Evolutionary conservation across 2,797 vertebrate genomes (phyloP), one percentile per base, ranked within the genome.

Genomic region (Thalassophryne amazonica): DNA sequence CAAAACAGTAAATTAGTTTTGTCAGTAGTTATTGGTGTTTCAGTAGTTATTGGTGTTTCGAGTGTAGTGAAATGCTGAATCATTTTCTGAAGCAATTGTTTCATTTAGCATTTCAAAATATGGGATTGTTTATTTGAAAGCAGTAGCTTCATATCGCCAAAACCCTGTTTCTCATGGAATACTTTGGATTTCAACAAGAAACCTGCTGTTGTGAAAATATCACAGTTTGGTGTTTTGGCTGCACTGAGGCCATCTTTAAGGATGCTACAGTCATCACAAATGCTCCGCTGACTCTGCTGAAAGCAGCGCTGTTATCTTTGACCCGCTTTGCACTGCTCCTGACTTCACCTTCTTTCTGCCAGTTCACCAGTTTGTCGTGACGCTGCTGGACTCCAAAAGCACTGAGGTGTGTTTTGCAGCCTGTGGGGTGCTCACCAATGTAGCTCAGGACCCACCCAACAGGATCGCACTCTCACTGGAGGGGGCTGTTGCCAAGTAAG

Each of bases 381-480:
- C 91, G 2, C 86, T 99, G 59, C 89, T 99, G 19, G 95, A 95
- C 81, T 93, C 94, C 11, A 93, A 92, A 83, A 92, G 90, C 58
- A 80, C 87, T 6, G 94, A 97, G 14, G 72, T 97, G 70, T 99
- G 97, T 74, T 95, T 94, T 69, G 93, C 93, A 19, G 94, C 95
- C 65, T 97, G 94, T 39, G 97, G 96, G 22, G 94, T 99, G 63
- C 92, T 99, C 68, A 94, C 93, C 45, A 99, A 99, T 76, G 91
- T 98, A 81, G 91, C 93, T 4, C 80, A 89, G 69, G 92, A 97
- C 60, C 83, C 89, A 42, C 79, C 87, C 38, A 93, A 78, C 71
- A 84, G 90, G 58, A 51, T 25, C 61, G 42, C 86, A 40, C 87
- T 99, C 13, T 86, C 81, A 28, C 81, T 84, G 51, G 93, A 89